phyloP scores from a whole-genome alignment of 1,140 invertebrate genomes.

The Tetraneura akinire region DNA sequence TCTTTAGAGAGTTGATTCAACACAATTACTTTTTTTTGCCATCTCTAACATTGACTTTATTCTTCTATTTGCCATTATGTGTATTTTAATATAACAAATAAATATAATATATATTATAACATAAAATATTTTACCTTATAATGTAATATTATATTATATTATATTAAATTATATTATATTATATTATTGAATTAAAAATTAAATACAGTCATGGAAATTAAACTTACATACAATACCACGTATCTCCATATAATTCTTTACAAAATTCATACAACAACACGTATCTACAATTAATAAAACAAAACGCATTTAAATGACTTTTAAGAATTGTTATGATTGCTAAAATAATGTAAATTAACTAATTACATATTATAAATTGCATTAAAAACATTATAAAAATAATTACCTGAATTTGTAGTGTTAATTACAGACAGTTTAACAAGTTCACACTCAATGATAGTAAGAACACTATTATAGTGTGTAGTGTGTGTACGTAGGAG shows the following conservation, averaged over 20 bases:
- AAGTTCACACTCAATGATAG: neutral
- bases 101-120: too few relatives aligned
- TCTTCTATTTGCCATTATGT: neutral
- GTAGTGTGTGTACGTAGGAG: neutral
- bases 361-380: neutral
- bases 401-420: neutral
- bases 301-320: neutral
- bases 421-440: neutral
- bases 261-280: neutral
- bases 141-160: too few relatives aligned
- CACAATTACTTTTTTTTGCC: slow-evolving; percentile 22
- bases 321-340: neutral
- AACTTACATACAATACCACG: neutral
- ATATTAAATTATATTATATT: neutral
- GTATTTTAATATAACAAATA: too few relatives aligned
- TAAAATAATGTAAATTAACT: neutral
- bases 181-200: too few relatives aligned
- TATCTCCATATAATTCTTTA: neutral
- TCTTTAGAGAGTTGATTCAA: slow-evolving; percentile 7
- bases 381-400: neutral
- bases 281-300: neutral
- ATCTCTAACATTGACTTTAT: slow-evolving; percentile 3
- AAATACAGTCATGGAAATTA: too few relatives aligned
- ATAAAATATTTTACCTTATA: too few relatives aligned
- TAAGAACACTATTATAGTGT: neutral